Base-by-base conservation (phyloP, 2,113 vertebrate species). In the Channa argus region DNA sequence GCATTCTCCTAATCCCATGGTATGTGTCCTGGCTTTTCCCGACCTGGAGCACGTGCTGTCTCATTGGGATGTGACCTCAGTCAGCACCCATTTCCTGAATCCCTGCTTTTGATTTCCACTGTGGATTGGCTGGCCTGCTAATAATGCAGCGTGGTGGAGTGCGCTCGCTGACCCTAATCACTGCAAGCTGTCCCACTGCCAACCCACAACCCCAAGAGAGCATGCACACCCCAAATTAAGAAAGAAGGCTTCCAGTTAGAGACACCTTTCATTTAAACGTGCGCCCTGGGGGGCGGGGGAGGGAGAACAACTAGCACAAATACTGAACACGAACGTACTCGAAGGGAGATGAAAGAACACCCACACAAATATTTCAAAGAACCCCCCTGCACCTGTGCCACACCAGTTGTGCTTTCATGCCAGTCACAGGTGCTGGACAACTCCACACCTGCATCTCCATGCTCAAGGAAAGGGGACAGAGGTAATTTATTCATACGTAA, bases 31-130 rank as follows among this genome's bases (percentile, higher is more conserved):
- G 91, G 80, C 93, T 90, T 87, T 82, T 91, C 89, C 83, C 80
- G 77, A 92, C 91, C 92, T 78, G 84, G 67, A 82, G 87, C 88
- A 83, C 81, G 83, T 81, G 90, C 85, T 71, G 80, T 86, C 90
- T 91, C 86, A 53, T 55, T 89, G 90, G 86, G 89, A 89, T 79
- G 77, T 85, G 88, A 93, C 92, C 92, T 93, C 89, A 82, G 89
- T 86, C 89, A 86, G 91, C 91, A 90, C 86, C 92, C 88, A 92
- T 93, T 93, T 94, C 91, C 88, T 84, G 86, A 80, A 79, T 90
- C 81, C 83, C 88, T 87, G 87, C 89, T 87, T 92, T 86, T 94
- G 91, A 94, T 94, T 94, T 94, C 94, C 93, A 94, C 92, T 84
- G 94, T 93, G 94, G 87, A 89, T 93, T 93, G 72, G 63, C 84